phyloP scores from a whole-genome alignment of 2,113 vertebrate species.

The Pelecanoides urinatrix region DNA sequence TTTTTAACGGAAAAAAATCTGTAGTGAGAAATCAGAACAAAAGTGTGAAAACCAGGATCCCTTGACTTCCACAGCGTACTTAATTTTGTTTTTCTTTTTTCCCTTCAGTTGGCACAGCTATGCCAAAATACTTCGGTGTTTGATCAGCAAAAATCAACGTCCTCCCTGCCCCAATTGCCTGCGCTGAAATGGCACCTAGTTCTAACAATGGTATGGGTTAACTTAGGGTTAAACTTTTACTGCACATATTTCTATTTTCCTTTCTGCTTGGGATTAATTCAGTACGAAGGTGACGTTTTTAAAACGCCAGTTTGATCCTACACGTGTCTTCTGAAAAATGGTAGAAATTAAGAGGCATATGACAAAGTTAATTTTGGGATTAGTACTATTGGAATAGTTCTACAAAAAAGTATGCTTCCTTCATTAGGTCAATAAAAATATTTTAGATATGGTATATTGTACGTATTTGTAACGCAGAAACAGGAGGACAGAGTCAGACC shows the following conservation, averaged over 20 bases:
- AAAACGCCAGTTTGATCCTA: not conserved
- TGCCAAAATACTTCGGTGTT: no score
- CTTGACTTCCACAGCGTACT: not conserved
- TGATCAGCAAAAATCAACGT: not conserved
- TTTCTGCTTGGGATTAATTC: not conserved
- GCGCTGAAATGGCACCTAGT: not conserved
- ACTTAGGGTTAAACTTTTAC: not conserved
- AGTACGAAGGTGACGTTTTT: not conserved
- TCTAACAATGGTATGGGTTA: not conserved
- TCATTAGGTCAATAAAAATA: not conserved
- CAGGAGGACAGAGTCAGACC: no score
- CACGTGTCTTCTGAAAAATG: not conserved
- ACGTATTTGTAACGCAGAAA: not conserved
- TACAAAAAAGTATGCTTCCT: not conserved
- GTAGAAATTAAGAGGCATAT: not conserved
- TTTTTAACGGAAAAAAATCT: not conserved
- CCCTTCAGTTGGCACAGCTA: not conserved
- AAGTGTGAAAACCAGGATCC: not conserved
- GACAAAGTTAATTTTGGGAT: not conserved
- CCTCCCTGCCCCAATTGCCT: not conserved
- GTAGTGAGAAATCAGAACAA: not conserved
- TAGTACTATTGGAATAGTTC: not conserved
- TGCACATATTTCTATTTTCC: fast-evolving
- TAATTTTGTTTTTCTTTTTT: not conserved
- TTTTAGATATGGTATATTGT: not conserved